Conservation (phyloP, 2,888 invertebrate species). For the Phalera bucephala region DNA sequence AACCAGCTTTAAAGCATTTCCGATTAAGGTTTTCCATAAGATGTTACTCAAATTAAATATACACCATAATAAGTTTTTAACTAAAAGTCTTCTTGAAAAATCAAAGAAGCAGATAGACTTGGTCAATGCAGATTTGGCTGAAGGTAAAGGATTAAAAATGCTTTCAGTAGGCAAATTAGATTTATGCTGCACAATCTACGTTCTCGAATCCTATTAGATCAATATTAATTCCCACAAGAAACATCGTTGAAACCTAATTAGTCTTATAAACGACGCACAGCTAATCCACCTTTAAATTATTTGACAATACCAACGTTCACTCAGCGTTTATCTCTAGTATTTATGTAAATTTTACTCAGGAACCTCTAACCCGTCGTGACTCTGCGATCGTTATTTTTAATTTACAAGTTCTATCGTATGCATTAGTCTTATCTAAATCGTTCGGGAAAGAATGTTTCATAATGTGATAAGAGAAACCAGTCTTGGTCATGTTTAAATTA, state of each 20-base stretch:
- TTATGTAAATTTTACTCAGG: constrained; percentile 37
- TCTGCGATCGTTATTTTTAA: constrained; percentile 36
- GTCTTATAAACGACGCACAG: not conserved
- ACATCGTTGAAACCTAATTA: not conserved
- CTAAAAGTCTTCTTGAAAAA: too few species aligned
- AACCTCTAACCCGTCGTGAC: constrained; percentile 44
- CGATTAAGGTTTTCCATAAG: too few species aligned
- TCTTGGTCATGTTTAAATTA: constrained; percentile 4
- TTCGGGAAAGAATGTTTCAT: constrained; percentile 30
- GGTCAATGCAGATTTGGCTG: too few species aligned
- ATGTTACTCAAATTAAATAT: too few species aligned
- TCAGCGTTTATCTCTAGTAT: constrained; percentile 32
- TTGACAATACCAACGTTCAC: constrained; percentile 22
- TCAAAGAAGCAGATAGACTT: too few species aligned
- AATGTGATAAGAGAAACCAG: constrained; percentile 26
- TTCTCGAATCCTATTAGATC: not conserved
- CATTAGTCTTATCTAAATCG: constrained; percentile 45
- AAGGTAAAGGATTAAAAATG: too few species aligned
- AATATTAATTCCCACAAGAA: not conserved
- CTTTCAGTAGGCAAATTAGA: too few species aligned
- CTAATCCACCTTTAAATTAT: constrained; percentile 9
- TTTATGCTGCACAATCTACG: too few species aligned
- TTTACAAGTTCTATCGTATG: constrained; percentile 40
- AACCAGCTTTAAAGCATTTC: too few species aligned
- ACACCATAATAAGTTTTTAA: too few species aligned